Conservation (phyloP, 2,888 invertebrate genomes). For the Chrysotoxum bicinctum region DNA sequence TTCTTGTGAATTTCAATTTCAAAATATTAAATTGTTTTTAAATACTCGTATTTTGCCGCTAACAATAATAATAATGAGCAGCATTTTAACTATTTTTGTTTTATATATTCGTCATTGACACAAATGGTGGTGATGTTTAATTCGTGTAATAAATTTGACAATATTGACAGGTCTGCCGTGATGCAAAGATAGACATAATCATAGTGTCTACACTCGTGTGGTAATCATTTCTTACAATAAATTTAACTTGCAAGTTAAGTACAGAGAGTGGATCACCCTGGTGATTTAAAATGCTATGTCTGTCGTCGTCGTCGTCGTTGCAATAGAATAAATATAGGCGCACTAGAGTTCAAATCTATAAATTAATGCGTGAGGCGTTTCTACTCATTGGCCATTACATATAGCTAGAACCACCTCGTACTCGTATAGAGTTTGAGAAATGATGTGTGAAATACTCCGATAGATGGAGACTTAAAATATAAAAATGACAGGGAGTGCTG, state of each 20-base stretch:
- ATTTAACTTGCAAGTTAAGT: conserved; percentile 22
- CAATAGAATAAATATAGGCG: background rate
- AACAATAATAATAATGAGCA: conserved; percentile 11
- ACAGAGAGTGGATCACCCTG: conserved; percentile 37
- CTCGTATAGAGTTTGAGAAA: conserved; percentile 6
- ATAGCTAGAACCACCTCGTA: background rate
- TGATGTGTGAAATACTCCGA: conserved; percentile 27
- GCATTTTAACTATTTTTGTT: conserved; percentile 37
- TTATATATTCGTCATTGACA: conserved; percentile 67
- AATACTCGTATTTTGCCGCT: conserved; percentile 16
- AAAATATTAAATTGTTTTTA: background rate
- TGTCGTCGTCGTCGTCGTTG: background rate
- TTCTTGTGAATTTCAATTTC: background rate
- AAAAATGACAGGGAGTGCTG: conserved; percentile 22
- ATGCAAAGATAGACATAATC: conserved; percentile 55
- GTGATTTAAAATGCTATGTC: conserved; percentile 26
- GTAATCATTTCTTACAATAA: conserved; percentile 39
- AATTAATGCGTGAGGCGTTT: conserved; percentile 38
- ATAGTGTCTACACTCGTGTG: conserved; percentile 51
- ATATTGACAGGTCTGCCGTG: conserved; percentile 69
- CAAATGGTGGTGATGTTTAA: conserved; percentile 63
- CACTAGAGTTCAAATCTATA: background rate
- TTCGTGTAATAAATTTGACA: conserved; percentile 72
- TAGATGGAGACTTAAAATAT: conserved; percentile 1
- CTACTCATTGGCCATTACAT: background rate